Evolutionary conservation across 1,140 invertebrate genomes (phyloP).

Genomic region (Melitaea cinxia): DNA sequence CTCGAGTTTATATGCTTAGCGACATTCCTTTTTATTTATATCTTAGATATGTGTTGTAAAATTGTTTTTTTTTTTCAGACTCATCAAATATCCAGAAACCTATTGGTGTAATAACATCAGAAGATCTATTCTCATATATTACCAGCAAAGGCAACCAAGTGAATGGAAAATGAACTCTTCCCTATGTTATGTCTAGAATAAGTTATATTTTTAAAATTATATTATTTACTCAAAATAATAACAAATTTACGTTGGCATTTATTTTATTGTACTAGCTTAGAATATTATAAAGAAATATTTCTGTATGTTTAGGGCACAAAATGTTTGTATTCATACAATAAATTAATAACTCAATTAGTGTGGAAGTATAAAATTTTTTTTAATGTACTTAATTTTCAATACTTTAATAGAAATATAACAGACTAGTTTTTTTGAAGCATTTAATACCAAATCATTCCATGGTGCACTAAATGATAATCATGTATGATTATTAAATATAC

Average conservation of each 20-base stretch:
- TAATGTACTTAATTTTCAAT: conserved; percentile 8
- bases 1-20: no score
- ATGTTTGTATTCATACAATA: background rate
- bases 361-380: background rate
- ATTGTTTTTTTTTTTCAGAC: conserved; percentile 48
- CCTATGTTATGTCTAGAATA: background rate
- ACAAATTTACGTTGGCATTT: conserved; percentile 2
- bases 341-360: background rate
- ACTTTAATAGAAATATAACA: background rate
- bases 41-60: no score
- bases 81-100: conserved; percentile 39
- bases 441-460: conserved; percentile 18
- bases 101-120: conserved; percentile 58
- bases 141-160: conserved; percentile 41
- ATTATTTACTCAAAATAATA: conserved; percentile 15
- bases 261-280: background rate
- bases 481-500: background rate
- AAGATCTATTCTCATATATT: conserved; percentile 49
- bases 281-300: background rate
- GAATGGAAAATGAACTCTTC: conserved; percentile 44
- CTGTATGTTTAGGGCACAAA: conserved; percentile 4
- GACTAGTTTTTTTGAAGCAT: conserved; percentile 11
- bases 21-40: no score
- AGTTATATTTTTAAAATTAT: background rate
- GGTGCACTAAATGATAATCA: conserved; percentile 10